A percentile compares a stretch with the other conserved stretches of the same genome.
phyloP scores from a whole-genome alignment of 1,140 invertebrate genomes.

The Calliphora vicina region DNA sequence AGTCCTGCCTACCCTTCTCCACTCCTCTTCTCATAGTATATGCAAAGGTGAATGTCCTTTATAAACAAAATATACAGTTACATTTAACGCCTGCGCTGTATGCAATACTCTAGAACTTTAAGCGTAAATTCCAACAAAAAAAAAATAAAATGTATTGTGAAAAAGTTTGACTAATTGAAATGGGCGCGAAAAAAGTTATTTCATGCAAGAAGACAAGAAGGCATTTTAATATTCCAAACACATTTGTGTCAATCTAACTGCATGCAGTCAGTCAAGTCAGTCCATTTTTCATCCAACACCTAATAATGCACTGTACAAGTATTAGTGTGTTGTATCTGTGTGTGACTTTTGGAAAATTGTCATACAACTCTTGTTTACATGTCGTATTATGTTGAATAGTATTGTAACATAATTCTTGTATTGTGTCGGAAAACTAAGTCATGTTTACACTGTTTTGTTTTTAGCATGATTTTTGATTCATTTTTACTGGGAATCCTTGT shows the following conservation, averaged over 20 bases:
- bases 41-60: slow-evolving; percentile 22
- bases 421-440: background rate
- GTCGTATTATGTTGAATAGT: no score
- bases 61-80: background rate
- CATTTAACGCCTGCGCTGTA: slow-evolving; percentile 11
- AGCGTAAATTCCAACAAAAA: no score
- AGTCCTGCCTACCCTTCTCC: background rate
- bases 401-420: no score
- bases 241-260: background rate
- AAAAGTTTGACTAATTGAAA: background rate
- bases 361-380: no score
- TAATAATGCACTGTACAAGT: no score
- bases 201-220: background rate
- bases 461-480: background rate
- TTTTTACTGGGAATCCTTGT: background rate
- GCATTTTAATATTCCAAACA: background rate
- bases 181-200: slow-evolving; percentile 21
- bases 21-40: no score
- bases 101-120: slow-evolving; percentile 10
- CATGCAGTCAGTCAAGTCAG: background rate
- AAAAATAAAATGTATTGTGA: background rate
- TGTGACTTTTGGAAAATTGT: no score
- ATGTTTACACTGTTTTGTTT: slow-evolving; percentile 24
- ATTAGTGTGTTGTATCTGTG: no score
- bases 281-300: no score